Conservation (phyloP, 2,113 vertebrate species). For the Stegostoma tigrinum region DNA sequence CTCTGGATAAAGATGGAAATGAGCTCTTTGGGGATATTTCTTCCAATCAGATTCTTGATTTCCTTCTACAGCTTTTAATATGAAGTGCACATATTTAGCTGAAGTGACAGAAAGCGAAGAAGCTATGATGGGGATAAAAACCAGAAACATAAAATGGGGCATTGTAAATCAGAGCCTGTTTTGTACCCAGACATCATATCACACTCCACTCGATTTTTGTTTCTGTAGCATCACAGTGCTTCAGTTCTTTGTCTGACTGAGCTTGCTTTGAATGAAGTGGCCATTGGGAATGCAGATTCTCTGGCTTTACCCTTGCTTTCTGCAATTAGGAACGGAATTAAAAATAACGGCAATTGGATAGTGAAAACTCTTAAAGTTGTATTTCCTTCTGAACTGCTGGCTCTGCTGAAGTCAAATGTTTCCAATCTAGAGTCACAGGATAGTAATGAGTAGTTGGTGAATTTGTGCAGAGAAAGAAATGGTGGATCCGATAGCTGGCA, state of each 20-base stretch:
- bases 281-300: not conserved
- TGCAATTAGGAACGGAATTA: not conserved
- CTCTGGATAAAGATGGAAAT: not conserved
- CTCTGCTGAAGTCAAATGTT: not conserved
- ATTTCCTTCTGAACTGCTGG: not conserved
- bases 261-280: not conserved
- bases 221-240: not conserved
- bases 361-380: not conserved
- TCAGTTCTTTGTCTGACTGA: not conserved
- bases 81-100: not conserved
- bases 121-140: not conserved
- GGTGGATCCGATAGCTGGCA: not conserved
- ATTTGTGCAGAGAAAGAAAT: not conserved
- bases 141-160: not conserved
- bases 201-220: not conserved
- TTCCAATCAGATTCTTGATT: not conserved
- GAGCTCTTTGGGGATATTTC: not conserved
- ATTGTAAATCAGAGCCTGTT: not conserved
- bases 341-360: not conserved
- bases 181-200: not conserved
- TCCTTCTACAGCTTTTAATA: not conserved
- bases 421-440: not conserved
- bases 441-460: not conserved
- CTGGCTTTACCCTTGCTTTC: not conserved
- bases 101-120: not conserved